These are phyloP conservation scores for Neomicropteryx cornuta DNA, from an alignment of 1,140 invertebrate species.

Conservation along the genomic window DNA sequence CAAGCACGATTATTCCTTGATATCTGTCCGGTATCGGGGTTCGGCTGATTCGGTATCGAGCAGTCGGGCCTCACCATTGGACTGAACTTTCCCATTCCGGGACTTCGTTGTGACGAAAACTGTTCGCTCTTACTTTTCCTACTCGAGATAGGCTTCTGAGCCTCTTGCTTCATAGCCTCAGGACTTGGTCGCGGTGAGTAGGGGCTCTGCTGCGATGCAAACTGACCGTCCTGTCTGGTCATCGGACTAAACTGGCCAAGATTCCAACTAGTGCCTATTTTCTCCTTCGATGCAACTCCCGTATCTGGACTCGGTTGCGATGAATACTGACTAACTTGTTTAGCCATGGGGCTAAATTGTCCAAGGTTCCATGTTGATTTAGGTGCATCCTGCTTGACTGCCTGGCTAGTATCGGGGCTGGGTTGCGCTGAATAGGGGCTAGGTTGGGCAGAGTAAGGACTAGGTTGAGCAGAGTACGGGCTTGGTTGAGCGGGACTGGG, in stretches of 20 bases:
- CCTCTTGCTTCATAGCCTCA: slow-evolving; percentile 20
- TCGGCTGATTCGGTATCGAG: slow-evolving; percentile 20
- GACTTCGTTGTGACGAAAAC: too few relatives aligned
- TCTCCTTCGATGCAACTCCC: slow-evolving; percentile 32
- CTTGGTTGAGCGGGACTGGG: slow-evolving; percentile 26
- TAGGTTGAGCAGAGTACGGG: slow-evolving; percentile 23
- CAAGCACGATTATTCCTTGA: slow-evolving; percentile 11
- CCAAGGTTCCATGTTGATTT: slow-evolving; percentile 14
- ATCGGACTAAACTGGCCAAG: slow-evolving; percentile 33
- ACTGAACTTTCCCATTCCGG: slow-evolving; percentile 29
- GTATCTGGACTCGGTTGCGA: slow-evolving; percentile 37
- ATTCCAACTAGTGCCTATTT: slow-evolving; percentile 27
- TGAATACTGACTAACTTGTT: slow-evolving; percentile 35
- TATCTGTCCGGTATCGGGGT: slow-evolving; percentile 24
- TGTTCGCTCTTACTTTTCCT: too few relatives aligned
- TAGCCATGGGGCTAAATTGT: slow-evolving; percentile 29
- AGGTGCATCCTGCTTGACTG: slow-evolving; percentile 8
- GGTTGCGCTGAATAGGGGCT: slow-evolving; percentile 37
- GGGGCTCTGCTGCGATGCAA: slow-evolving; percentile 29
- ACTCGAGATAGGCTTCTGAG: too few relatives aligned
- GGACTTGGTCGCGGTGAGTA: slow-evolving; percentile 30
- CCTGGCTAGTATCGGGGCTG: slow-evolving; percentile 14
- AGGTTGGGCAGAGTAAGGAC: slow-evolving; percentile 32
- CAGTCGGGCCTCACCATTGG: slow-evolving; percentile 29
- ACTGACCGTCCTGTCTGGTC: slow-evolving; percentile 31